Conservation (phyloP, 2,888 invertebrate species). For the Pollenia griseotomentosa region DNA sequence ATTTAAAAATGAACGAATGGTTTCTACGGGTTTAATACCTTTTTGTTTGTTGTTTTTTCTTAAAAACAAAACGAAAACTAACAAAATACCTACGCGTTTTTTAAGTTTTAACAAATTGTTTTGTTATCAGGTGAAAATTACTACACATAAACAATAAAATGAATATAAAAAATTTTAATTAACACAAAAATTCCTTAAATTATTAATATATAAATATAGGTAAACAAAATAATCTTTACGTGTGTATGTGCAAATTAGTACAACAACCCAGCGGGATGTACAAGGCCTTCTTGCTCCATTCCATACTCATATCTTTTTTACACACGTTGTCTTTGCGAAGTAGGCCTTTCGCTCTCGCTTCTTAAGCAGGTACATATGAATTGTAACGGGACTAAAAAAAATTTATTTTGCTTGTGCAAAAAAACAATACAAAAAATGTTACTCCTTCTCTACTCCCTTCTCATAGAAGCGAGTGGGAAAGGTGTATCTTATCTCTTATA, state of each 20-base stretch:
- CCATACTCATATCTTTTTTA: too few relatives aligned
- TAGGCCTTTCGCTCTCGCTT: too few relatives aligned
- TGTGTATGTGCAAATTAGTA: constrained; percentile 37
- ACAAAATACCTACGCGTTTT: constrained; percentile 7
- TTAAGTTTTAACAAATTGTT: constrained; percentile 55
- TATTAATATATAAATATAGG: neutral
- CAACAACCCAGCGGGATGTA: too few relatives aligned
- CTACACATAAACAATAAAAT: constrained; percentile 50
- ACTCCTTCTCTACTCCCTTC: too few relatives aligned
- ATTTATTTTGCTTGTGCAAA: too few relatives aligned
- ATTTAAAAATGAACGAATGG: neutral
- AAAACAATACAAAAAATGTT: too few relatives aligned
- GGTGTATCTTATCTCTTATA: too few relatives aligned
- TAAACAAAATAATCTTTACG: neutral
- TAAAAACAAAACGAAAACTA: constrained; percentile 23
- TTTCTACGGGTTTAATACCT: neutral
- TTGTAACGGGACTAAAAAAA: too few relatives aligned
- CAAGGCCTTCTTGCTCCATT: too few relatives aligned
- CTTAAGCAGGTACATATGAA: too few relatives aligned
- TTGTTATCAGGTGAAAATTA: constrained; percentile 66
- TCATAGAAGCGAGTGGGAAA: too few relatives aligned
- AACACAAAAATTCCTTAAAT: constrained; percentile 29
- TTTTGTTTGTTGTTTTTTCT: neutral
- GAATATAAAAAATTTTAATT: constrained; percentile 37
- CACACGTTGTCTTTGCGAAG: too few relatives aligned